These are phyloP conservation scores for Macrotus californicus DNA, from an alignment of 2,113 vertebrate genomes.

Conservation along the genomic window DNA sequence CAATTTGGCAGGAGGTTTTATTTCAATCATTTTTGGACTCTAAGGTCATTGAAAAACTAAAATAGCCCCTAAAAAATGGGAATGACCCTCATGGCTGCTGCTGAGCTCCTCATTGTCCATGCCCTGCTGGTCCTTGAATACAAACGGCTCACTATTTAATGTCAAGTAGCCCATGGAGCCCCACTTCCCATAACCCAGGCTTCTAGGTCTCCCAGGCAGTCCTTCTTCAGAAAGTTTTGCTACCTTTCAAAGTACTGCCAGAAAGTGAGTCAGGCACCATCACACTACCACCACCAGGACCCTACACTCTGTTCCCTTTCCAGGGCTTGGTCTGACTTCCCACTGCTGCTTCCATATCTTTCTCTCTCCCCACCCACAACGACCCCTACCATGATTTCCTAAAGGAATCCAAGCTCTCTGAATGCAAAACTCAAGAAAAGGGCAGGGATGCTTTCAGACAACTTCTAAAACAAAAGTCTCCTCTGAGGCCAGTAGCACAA, in stretches of 20 bases:
- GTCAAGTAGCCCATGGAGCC: neutral
- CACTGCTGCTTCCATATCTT: neutral
- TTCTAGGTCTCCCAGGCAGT: neutral
- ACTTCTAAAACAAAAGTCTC: neutral
- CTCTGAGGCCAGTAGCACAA: neutral
- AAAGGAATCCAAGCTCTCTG: neutral
- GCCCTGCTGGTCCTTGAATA: neutral
- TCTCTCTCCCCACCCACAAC: neutral
- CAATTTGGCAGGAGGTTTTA: neutral
- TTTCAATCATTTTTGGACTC: neutral
- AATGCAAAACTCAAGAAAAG: neutral
- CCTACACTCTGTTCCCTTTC: neutral
- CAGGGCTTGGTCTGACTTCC: neutral
- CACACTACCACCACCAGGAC: neutral
- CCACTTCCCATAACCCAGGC: neutral
- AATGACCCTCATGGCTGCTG: neutral
- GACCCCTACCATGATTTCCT: neutral
- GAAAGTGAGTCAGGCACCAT: neutral
- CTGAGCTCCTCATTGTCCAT: neutral
- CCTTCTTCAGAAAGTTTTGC: neutral
- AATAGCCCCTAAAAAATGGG: neutral
- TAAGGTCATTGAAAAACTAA: neutral
- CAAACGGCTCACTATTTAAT: neutral
- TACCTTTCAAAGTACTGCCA: neutral
- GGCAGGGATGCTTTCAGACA: neutral